These are phyloP conservation scores for Trypoxylon attenuatum DNA, from an alignment of 2,888 invertebrate species.

Conservation along the genomic window DNA sequence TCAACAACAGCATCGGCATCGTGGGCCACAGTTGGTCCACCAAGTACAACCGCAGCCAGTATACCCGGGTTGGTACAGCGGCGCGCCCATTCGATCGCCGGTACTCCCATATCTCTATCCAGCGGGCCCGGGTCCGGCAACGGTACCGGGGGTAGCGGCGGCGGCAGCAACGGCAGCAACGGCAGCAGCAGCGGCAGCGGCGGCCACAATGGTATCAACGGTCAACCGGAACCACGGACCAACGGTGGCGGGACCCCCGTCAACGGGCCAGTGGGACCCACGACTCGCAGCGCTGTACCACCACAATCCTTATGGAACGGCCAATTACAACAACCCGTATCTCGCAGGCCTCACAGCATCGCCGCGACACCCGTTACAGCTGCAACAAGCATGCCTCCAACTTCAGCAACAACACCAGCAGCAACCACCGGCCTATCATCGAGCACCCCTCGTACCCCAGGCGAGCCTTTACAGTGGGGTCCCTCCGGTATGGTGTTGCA, in stretches of 20 bases:
- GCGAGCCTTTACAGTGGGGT: conserved; percentile 71
- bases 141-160: conserved; percentile 40
- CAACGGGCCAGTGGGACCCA: conserved; percentile 46
- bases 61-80: conserved; percentile 57
- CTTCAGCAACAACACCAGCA: conserved; percentile 57
- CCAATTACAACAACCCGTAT: conserved; percentile 65
- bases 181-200: conserved; percentile 41
- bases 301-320: conserved; percentile 72
- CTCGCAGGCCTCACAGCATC: conserved; percentile 80
- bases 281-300: conserved; percentile 66
- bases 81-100: conserved; percentile 61
- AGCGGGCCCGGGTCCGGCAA: conserved; percentile 42
- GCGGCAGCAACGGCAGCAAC: conserved; percentile 38
- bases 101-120: conserved; percentile 63
- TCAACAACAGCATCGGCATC: conserved; percentile 37
- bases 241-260: conserved; percentile 38
- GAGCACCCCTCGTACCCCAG: conserved; percentile 62
- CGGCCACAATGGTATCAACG: conserved; percentile 47
- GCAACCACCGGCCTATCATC: conserved; percentile 44
- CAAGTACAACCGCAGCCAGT: conserved; percentile 43
- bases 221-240: conserved; percentile 43
- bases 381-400: conserved; percentile 52
- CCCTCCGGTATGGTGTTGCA: conserved; percentile 70
- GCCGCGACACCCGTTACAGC: conserved; percentile 75
- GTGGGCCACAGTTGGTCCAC: conserved; percentile 37